phyloP scores from a whole-genome alignment of 2,888 invertebrate species.

The Melanophora roralis region DNA sequence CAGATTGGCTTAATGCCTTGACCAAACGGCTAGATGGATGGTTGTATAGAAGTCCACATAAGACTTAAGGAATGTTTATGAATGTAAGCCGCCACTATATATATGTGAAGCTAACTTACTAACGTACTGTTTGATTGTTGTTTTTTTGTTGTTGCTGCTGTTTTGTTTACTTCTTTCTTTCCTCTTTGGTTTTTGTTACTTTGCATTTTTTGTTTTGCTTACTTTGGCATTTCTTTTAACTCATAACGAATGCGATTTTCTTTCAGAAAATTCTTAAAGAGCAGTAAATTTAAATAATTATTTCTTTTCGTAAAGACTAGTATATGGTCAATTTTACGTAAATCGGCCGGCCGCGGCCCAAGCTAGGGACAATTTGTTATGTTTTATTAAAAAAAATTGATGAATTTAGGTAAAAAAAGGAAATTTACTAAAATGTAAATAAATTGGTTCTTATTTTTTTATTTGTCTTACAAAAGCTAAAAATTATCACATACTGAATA shows the following conservation, averaged over 20 bases:
- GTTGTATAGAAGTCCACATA: constrained; percentile 55
- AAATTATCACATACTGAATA: too few species aligned
- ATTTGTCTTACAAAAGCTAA: too few species aligned
- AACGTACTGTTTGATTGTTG: constrained; percentile 19
- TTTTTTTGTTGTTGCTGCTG: constrained; percentile 21
- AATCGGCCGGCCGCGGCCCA: too few species aligned
- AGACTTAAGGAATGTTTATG: constrained; percentile 60
- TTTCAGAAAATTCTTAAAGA: not conserved
- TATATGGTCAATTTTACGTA: too few species aligned
- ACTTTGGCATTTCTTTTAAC: constrained; percentile 41
- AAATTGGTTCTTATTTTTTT: too few species aligned
- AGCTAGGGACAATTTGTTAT: too few species aligned
- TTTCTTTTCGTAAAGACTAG: not conserved
- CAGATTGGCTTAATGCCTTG: constrained; percentile 59
- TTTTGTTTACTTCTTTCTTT: constrained; percentile 31
- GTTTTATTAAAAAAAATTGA: too few species aligned
- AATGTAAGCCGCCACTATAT: constrained; percentile 58
- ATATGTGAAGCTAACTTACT: constrained; percentile 14
- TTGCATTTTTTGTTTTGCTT: constrained; percentile 28
- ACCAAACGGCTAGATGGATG: constrained; percentile 47
- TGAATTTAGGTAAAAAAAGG: too few species aligned
- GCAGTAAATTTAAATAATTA: constrained; percentile 9
- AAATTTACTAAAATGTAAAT: too few species aligned
- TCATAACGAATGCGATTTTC: constrained; percentile 44
- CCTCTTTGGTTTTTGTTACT: not conserved